Base-by-base conservation (phyloP, 1,140 invertebrate genomes). In the Caenorhabditis brenneri region DNA sequence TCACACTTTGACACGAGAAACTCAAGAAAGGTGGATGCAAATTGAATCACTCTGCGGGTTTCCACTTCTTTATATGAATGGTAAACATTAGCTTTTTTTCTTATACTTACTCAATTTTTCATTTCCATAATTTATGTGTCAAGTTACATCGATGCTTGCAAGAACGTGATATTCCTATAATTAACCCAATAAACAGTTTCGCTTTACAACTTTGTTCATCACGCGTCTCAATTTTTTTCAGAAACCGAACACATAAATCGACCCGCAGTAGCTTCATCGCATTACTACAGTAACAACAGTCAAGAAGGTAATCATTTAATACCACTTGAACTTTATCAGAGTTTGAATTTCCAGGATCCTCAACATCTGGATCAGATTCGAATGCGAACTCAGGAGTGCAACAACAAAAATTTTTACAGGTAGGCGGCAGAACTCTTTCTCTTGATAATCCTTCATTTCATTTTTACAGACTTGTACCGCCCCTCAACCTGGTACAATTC, bases 21-120 rank as follows among this genome's bases (percentile, higher is more conserved):
- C 87, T 15, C 84, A 88, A 33, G 83, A 91, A 42, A 58, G 89
- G 51, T 90, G 88, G 88, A 80, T 87, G 27, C 84, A 90, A 69
- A 91, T 90, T 31, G 89, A 90, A 82, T 83, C 87, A 12, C 36
- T 90, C 16, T 88, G 86, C 60, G 89, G 89, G 6, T 91, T 90
- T 60, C 89, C 81, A 7, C 55, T 85, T 27, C 80, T 86, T 24
- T 81, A 81, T 78, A 7, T 49, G 24, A 65, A 78, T 58, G 81
- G 69, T 83, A 83, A 69, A 78, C 58, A 42, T 48, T 46, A 81
- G 29, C 9, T 53, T 84, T 69, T 49, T 84, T 69, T 81, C 55
- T n/a, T 69, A 19, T 16, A 19, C 19, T 51, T 16, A 19, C n/a
- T n/a, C 19, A 5, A 19, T 16, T 22, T 65, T 65, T 16, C 0